Conservation (phyloP, 2,888 invertebrate species). For the Papilio elwesi region DNA sequence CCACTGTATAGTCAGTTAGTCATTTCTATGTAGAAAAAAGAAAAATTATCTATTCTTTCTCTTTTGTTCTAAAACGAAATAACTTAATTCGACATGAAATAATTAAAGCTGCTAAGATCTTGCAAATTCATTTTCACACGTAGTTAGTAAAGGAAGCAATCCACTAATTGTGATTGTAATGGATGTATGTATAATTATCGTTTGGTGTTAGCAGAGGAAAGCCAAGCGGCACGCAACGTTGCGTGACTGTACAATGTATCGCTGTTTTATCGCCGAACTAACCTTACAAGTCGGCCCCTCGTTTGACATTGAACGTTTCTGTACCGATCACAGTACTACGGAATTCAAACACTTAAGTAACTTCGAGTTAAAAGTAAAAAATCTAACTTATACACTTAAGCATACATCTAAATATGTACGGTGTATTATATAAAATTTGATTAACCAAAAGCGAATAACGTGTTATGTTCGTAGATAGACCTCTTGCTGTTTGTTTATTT, state of each 20-base stretch:
- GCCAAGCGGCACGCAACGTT: constrained; percentile 14
- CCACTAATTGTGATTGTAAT: constrained; percentile 23
- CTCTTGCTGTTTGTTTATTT: too few species aligned
- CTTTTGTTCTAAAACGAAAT: too few species aligned
- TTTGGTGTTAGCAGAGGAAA: constrained; percentile 5
- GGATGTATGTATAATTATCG: constrained; percentile 4
- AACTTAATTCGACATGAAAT: not conserved
- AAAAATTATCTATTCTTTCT: too few species aligned
- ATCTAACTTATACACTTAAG: too few species aligned
- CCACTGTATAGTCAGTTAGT: too few species aligned
- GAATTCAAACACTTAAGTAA: not conserved
- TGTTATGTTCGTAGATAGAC: too few species aligned
- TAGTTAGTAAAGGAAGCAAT: constrained; percentile 17
- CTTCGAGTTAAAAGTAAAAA: too few species aligned
- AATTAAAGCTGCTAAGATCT: not conserved
- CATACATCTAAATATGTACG: too few species aligned
- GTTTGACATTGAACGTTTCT: constrained; percentile 22
- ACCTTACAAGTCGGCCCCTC: constrained; percentile 6
- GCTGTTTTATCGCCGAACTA: constrained; percentile 26
- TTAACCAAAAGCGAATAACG: too few species aligned
- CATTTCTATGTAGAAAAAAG: too few species aligned
- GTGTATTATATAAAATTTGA: too few species aligned
- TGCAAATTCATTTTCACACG: constrained; percentile 8
- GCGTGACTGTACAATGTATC: constrained; percentile 22
- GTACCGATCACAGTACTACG: constrained; percentile 3